Conservation (phyloP, 2,888 invertebrate species). For the Eupithecia centaureata region DNA sequence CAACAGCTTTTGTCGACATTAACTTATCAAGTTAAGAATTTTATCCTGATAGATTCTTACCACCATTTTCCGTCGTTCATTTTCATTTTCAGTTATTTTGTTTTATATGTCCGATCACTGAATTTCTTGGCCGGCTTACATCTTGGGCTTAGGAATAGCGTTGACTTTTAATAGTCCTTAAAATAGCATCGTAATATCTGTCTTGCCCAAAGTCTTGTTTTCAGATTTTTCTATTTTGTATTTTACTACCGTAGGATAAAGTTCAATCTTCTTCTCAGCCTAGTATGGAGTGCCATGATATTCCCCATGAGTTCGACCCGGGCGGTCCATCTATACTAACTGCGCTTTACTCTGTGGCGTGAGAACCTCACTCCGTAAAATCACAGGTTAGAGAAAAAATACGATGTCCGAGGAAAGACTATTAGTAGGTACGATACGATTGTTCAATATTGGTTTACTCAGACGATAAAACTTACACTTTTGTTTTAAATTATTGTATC, state of each 20-base stretch:
- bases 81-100: background rate
- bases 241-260: background rate
- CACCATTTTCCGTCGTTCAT: background rate
- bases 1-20: background rate
- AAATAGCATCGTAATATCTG: background rate
- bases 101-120: background rate
- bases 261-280: background rate
- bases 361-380: slow-evolving; percentile 58
- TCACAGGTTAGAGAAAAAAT: slow-evolving; percentile 45
- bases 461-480: background rate
- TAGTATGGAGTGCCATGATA: background rate
- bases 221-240: background rate
- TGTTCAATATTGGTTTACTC: background rate
- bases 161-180: background rate
- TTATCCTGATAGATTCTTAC: background rate
- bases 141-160: background rate
- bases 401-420: slow-evolving; percentile 27
- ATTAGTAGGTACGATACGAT: slow-evolving; percentile 39
- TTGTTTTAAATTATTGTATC: too few species aligned
- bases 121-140: background rate
- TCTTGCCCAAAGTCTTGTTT: background rate
- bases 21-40: background rate
- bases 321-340: slow-evolving; percentile 34
- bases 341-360: slow-evolving; percentile 45
- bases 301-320: slow-evolving; percentile 10